These are phyloP conservation scores for Caenorhabditis sp. DNA, from an alignment of 2,888 invertebrate genomes.

Conservation along the genomic window DNA sequence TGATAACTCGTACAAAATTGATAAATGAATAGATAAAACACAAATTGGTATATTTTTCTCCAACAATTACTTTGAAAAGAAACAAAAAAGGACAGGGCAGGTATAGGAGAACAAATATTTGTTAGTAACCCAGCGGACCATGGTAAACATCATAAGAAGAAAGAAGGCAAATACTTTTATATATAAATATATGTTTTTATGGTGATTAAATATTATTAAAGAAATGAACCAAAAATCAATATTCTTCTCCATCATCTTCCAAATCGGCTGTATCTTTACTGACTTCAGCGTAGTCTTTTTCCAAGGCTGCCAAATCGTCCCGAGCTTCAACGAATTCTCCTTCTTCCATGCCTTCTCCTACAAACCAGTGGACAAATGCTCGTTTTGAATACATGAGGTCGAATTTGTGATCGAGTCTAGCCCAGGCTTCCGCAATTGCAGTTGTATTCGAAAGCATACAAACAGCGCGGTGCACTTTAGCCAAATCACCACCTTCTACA, in stretches of 20 bases:
- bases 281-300: slow-evolving; percentile 42
- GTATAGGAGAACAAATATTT: background rate
- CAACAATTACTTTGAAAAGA: too few relatives aligned
- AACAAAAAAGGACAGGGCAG: background rate
- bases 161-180: background rate
- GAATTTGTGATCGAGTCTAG: slow-evolving; percentile 80
- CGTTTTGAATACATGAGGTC: slow-evolving; percentile 61
- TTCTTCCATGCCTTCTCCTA: slow-evolving; percentile 61
- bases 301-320: slow-evolving; percentile 42
- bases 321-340: slow-evolving; percentile 60
- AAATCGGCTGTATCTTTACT: slow-evolving; percentile 39
- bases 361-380: slow-evolving; percentile 57
- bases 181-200: background rate
- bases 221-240: slow-evolving; percentile 6
- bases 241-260: slow-evolving; percentile 40
- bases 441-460: slow-evolving; percentile 90
- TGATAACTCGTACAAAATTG: slow-evolving; percentile 2
- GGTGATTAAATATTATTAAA: background rate
- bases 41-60: background rate
- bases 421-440: slow-evolving; percentile 85
- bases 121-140: slow-evolving; percentile 9
- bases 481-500: slow-evolving; percentile 89
- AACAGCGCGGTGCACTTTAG: slow-evolving; percentile 76
- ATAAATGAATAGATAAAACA: background rate
- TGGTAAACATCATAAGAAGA: slow-evolving; percentile 30